Evolutionary conservation across 2,888 invertebrate genomes (phyloP).

Genomic region (Callosobruchus maculatus): DNA sequence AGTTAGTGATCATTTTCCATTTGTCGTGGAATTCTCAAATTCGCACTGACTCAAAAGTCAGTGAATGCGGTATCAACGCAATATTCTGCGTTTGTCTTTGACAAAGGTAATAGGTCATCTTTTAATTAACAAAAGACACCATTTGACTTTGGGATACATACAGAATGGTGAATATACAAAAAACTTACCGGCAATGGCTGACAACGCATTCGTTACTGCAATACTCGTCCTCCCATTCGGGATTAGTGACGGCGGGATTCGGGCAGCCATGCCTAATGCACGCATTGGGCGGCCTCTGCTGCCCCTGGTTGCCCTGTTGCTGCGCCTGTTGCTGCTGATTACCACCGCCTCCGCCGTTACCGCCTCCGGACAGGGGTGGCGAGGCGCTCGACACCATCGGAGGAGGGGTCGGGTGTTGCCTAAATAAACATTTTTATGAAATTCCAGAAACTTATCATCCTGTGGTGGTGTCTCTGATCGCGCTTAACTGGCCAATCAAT

Average conservation of each 20-base stretch:
- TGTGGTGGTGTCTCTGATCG: too few relatives aligned
- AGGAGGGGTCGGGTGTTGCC: slow-evolving; percentile 48
- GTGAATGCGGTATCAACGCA: too few relatives aligned
- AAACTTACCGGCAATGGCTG: slow-evolving; percentile 80
- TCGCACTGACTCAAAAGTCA: too few relatives aligned
- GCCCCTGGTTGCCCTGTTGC: slow-evolving; percentile 24
- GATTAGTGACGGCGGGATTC: slow-evolving; percentile 85
- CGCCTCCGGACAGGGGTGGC: slow-evolving; percentile 51
- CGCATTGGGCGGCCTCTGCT: slow-evolving; percentile 50
- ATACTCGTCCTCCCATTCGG: slow-evolving; percentile 96
- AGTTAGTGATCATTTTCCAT: too few relatives aligned
- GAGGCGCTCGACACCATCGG: slow-evolving; percentile 56
- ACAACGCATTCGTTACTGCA: slow-evolving; percentile 97
- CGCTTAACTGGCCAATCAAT: too few relatives aligned
- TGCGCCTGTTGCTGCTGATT: slow-evolving; percentile 46
- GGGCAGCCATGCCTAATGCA: slow-evolving; percentile 89
- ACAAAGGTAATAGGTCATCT: too few relatives aligned
- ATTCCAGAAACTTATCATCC: too few relatives aligned
- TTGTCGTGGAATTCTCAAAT: too few relatives aligned
- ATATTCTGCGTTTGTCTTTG: too few relatives aligned
- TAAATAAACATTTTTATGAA: neutral
- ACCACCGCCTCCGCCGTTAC: slow-evolving; percentile 23
- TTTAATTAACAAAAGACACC: too few relatives aligned
- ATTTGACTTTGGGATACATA: slow-evolving; percentile 64
- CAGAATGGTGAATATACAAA: neutral